Evolutionary conservation across 2,888 invertebrate species (phyloP), one percentile per base, ranked within the genome.

Genomic region (Perdita meconis): DNA sequence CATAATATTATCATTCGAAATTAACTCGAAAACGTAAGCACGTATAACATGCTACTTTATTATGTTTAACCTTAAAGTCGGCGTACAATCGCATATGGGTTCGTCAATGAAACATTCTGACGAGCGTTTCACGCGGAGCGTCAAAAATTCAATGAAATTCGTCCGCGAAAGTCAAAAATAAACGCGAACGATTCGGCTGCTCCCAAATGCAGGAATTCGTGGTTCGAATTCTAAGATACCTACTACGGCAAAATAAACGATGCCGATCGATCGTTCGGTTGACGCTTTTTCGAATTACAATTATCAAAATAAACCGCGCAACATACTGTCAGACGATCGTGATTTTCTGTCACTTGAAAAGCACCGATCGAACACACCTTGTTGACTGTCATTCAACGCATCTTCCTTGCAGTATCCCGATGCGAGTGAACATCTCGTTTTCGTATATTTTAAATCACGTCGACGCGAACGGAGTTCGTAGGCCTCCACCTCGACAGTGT

Each of bases 341-440:
- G 42, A n/a, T 13, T 42, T 22, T 53, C 12, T 66, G 55, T 66
- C 69, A 64, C 66, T 72, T 66, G n/a, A 55, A 53, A 55, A 47
- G 57, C 51, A 56, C 64, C 47, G 53, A 80, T 72, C 47, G 69
- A 72, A 77, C 73, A 66, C 76, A 61, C 73, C 70, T 80, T 71
- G 70, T 67, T 74, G 57, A 74, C 68, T 77, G 65, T 80, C 80
- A 70, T 67, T 75, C 65, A 61, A 38, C 51, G 53, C 67, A 80
- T 75, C 57, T 57, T 44, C 57, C 56, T 44, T 36, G 30, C 19
- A 12, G 19, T 30, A n/a, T 40, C 13, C 12, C 5, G 24, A 42
- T 19, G 19, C 30, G 6, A 6, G 30, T 30, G 40, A 61, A 59
- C 66, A 64, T 59, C 63, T 65, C 56, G 38, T 16, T 77, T 56